These are phyloP conservation scores for Eumaeus atala DNA, from an alignment of 1,140 invertebrate genomes.

Conservation along the genomic window DNA sequence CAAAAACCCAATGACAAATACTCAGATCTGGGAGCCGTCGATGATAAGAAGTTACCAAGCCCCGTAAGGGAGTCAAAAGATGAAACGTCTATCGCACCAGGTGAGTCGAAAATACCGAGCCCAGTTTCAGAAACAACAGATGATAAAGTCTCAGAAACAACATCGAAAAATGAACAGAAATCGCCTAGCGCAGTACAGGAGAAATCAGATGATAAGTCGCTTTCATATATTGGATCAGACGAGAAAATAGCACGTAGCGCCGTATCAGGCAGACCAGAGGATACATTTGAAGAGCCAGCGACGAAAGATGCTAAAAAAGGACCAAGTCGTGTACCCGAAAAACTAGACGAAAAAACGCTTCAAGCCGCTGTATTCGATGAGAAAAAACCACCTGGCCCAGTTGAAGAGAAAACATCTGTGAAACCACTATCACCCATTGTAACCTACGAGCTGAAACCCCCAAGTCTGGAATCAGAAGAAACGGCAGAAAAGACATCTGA, in stretches of 20 bases:
- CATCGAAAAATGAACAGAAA: slow-evolving; percentile 10
- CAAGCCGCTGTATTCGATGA: too few species aligned
- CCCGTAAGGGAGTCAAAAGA: neutral
- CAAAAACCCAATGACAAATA: slow-evolving; percentile 17
- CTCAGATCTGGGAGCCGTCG: neutral
- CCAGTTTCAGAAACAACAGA: neutral
- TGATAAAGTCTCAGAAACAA: neutral
- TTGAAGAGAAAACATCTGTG: too few species aligned
- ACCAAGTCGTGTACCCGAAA: too few species aligned
- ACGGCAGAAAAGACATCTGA: neutral
- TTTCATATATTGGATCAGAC: slow-evolving; percentile 11
- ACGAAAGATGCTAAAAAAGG: neutral
- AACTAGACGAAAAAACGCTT: too few species aligned
- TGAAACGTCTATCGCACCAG: neutral
- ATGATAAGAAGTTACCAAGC: neutral
- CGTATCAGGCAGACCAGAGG: neutral
- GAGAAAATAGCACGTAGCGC: slow-evolving; percentile 18
- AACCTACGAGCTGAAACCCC: too few species aligned
- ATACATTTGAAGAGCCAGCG: neutral
- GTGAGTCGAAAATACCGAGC: neutral
- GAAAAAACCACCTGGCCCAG: too few species aligned
- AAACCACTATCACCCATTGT: too few species aligned
- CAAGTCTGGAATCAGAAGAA: too few species aligned
- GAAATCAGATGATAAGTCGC: neutral
- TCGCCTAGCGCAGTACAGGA: slow-evolving; percentile 16